Evolutionary conservation across 2,113 vertebrate species (phyloP).

Genomic region (Toxotes jaculatrix): DNA sequence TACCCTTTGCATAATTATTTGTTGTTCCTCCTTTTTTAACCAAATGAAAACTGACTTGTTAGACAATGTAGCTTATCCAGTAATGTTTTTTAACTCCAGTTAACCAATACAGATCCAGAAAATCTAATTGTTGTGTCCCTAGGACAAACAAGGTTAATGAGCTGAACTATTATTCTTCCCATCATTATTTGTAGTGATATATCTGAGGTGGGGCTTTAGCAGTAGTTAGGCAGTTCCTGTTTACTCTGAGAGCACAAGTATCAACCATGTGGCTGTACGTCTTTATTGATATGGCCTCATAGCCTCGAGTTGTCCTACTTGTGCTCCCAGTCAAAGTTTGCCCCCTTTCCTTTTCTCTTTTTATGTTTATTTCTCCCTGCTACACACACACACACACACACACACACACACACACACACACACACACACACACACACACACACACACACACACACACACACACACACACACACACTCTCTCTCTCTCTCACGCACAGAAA

Average conservation of each 20-base stretch:
- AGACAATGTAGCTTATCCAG: neutral
- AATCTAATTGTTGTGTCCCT: neutral
- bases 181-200: neutral
- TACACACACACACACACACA: neutral
- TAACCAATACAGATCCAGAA: neutral
- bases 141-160: constrained; percentile 5
- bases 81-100: too few species aligned
- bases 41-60: neutral
- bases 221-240: neutral
- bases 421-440: constrained; percentile 4
- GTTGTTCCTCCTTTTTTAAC: neutral
- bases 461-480: constrained; percentile 23
- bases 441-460: constrained; percentile 26
- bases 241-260: neutral
- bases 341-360: constrained; percentile 22
- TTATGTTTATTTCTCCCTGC: constrained; percentile 37
- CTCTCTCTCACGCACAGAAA: constrained; percentile 32
- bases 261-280: neutral
- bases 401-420: constrained; percentile 4
- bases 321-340: constrained; percentile 19
- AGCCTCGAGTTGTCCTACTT: constrained; percentile 33
- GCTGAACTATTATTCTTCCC: neutral
- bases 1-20: constrained; percentile 10
- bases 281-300: neutral
- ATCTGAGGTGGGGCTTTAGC: neutral